Evolutionary conservation across 2,797 vertebrate genomes (phyloP), one percentile per base, ranked within the genome.

Genomic region (Pempheris klunzingeri): DNA sequence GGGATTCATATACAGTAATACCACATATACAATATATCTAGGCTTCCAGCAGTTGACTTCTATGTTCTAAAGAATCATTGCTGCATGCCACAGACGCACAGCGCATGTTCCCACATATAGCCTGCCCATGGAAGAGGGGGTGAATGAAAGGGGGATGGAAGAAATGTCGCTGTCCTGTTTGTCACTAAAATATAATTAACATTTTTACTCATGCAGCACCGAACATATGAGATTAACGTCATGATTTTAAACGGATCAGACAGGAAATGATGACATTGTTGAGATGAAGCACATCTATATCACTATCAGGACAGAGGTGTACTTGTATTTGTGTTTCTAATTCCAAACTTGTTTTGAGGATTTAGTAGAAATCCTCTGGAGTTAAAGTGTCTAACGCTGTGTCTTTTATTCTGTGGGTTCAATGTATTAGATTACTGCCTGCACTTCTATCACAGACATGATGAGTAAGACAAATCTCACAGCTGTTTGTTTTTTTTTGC

Each of bases 401-500:
- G 14, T 50, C n/a, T 50, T 9, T 11, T 58, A 39, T 67, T 71
- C n/a, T 44, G 60, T 60, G 39, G 54, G 46, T 30, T 13, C 20
- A 58, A 0, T 55, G 30, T 18, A 57, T 53, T 39, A 34, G n/a
- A n/a, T 55, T 12, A 22, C 39, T n/a, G 46, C 24, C 10, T 41
- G 26, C 44, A 50, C 22, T 6, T 36, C 12, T 39, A 22, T 55
- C 49, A 34, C 49, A 43, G 20, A 43, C 46, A 17, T 44, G 17
- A 63, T 30, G 36, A 71, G 36, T 4, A 11, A 22, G 20, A 59
- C 28, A 9, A 12, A 52, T 52, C 52, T 58, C 13, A 30, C 44
- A 49, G 57, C 49, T 74, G 26, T 54, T 53, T 66, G n/a, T 46
- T 66, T 41, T 46, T 66, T 41, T 34, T 62, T 64, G 34, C 32